These are phyloP conservation scores for Coracopsis vasa DNA, from an alignment of 2,113 vertebrate genomes.

Conservation along the genomic window DNA sequence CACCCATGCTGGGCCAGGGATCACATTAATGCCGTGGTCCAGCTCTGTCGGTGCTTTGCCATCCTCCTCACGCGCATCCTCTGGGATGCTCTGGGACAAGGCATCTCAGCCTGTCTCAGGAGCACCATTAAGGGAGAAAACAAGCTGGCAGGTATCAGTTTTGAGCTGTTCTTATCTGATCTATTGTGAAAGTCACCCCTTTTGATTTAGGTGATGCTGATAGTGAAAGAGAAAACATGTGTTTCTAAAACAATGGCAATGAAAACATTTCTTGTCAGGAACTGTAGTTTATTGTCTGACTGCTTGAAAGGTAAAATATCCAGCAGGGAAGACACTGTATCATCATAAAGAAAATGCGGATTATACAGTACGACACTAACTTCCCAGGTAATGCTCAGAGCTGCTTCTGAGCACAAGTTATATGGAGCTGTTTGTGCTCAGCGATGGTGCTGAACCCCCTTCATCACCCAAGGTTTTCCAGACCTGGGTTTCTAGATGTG, in stretches of 20 bases:
- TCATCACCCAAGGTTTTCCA: constrained; percentile 18
- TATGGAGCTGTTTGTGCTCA: constrained; percentile 8
- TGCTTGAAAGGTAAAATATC: constrained; percentile 68
- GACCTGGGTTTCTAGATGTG: neutral
- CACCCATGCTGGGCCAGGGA: neutral
- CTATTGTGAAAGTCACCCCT: constrained; percentile 67
- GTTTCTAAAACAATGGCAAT: constrained; percentile 65
- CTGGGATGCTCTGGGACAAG: neutral
- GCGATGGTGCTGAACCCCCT: neutral
- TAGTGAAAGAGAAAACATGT: constrained; percentile 58
- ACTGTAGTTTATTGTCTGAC: constrained; percentile 45
- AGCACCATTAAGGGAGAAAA: constrained; percentile 53
- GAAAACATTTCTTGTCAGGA: constrained; percentile 63
- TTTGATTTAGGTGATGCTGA: constrained; percentile 66
- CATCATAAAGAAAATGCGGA: constrained; percentile 69
- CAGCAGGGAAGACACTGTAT: constrained; percentile 65
- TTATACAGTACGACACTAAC: constrained; percentile 66
- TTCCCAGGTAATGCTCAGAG: constrained; percentile 59
- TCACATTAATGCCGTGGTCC: neutral
- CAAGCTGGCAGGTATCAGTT: constrained; percentile 63
- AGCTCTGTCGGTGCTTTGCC: neutral
- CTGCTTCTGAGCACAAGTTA: constrained; percentile 35
- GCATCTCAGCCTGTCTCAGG: constrained; percentile 23
- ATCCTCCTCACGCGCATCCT: constrained; percentile 5
- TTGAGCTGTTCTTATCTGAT: constrained; percentile 61